Base-by-base conservation (phyloP, 2,888 invertebrate genomes). In the Rhamphomyia laevipes region DNA sequence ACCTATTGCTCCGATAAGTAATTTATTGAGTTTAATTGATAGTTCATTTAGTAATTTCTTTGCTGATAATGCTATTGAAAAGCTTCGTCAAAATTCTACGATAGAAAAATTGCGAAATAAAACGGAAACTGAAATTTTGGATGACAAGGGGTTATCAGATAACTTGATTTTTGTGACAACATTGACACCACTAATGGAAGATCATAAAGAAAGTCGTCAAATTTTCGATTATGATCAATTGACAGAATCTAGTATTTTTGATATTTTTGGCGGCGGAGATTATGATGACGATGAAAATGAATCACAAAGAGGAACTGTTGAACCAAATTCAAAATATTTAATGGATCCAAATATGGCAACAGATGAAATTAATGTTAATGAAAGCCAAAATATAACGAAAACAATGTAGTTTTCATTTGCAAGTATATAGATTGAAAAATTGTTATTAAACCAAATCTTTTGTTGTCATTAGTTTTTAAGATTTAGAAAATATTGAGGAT, bases 181-280 rank as follows among this genome's bases (percentile, higher is more conserved):
- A 30, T 49, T n/a, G 7, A 47, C 43, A 27, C 13, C 27, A 13
- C 11, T 33, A 10, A 17, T 27, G 6, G 23, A 45, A 46, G 31
- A 27, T 16, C 12, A 15, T 9, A 47, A 63, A 31, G 63, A 62
- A 51, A 62, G 63, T 16, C 60, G 68, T 37, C 69, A 69, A 52
- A 59, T 69, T 46, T 69, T 64, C 53, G 68, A 69, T 58, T 68
- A 69, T 56, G 68, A 69, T 57, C 65, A 69, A 57, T 57, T 67
- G 50, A 68, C 68, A 16, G 68, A 69, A 52, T 60, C 66, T 23
- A 42, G 42, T 42, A 42, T 42, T 10, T 42, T 42, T 42, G 42
- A 42, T 42, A 21, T 42, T 27, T 27, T 42, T 15, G 42, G 21
- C 6, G 27, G 23, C 9, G 23, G 23, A 7, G 23, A 7, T 2